Evolutionary conservation across 2,888 invertebrate genomes (phyloP).

Genomic region (Metalampra italica): DNA sequence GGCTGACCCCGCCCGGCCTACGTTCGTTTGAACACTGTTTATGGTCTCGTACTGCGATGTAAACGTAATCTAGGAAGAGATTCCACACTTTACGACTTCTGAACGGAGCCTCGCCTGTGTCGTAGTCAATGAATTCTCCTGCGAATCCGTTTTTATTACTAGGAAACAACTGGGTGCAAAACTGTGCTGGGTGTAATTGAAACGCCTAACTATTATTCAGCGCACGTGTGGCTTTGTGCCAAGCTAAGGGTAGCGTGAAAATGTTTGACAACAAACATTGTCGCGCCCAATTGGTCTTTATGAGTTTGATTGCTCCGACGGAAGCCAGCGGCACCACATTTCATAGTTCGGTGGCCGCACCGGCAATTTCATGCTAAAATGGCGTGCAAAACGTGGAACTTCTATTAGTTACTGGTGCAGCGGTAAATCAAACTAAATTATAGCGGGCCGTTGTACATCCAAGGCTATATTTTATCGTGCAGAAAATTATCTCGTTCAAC

Average conservation of each 20-base stretch:
- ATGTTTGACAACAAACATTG: background rate
- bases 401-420: slow-evolving; percentile 40
- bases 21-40: slow-evolving; percentile 40
- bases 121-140: slow-evolving; percentile 42
- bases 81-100: slow-evolving; percentile 49
- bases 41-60: slow-evolving; percentile 47
- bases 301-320: slow-evolving; percentile 26
- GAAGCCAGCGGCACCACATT: slow-evolving; percentile 26
- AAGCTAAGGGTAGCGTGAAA: slow-evolving; percentile 19
- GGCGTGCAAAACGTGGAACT: slow-evolving; percentile 45
- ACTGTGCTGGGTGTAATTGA: slow-evolving; percentile 58
- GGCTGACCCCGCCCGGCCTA: slow-evolving; percentile 41
- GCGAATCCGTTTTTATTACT: slow-evolving; percentile 32
- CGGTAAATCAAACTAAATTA: slow-evolving; percentile 59
- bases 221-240: slow-evolving; percentile 49
- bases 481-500: slow-evolving; percentile 53
- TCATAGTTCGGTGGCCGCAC: slow-evolving; percentile 27
- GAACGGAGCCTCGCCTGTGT: slow-evolving; percentile 35
- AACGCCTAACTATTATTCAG: slow-evolving; percentile 34
- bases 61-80: slow-evolving; percentile 54
- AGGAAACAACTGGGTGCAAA: slow-evolving; percentile 40
- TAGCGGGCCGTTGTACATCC: slow-evolving; percentile 38
- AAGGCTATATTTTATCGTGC: slow-evolving; percentile 42
- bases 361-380: slow-evolving; percentile 47
- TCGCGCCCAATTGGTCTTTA: slow-evolving; percentile 19